Evolutionary conservation across 64 coral and sea anemone species (phyloP).

Genomic region (Exaiptasia diaphana): DNA sequence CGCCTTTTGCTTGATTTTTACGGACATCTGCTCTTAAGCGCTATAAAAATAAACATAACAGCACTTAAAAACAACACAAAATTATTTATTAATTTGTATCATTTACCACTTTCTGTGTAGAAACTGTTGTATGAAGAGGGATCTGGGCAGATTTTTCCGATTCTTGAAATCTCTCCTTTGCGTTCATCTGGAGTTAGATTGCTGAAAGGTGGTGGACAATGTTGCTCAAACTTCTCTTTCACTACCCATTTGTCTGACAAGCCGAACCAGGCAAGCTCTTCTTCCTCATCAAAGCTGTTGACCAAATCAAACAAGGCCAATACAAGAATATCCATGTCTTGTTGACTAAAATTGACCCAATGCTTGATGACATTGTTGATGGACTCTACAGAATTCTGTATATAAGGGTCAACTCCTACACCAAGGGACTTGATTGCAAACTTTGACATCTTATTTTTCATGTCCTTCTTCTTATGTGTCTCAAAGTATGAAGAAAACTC

Average conservation of each 20-base stretch:
- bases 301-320: slow-evolving; percentile 33
- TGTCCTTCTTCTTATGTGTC: not conserved
- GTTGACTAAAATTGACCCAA: slow-evolving; percentile 31
- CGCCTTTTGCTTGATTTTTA: too few relatives aligned
- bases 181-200: slow-evolving; percentile 35
- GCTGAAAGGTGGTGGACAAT: slow-evolving; percentile 5
- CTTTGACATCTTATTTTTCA: slow-evolving; percentile 17
- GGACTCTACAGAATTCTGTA: slow-evolving; percentile 29
- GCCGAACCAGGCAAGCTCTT: slow-evolving; percentile 30
- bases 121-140: slow-evolving; percentile 51
- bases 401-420: slow-evolving; percentile 28
- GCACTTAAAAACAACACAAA: too few relatives aligned
- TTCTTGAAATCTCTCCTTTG: slow-evolving; percentile 17
- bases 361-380: slow-evolving; percentile 50
- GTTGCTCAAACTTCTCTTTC: not conserved
- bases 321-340: slow-evolving; percentile 36
- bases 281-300: slow-evolving; percentile 3
- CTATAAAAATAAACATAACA: too few relatives aligned
- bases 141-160: slow-evolving; percentile 45
- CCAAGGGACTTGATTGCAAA: slow-evolving; percentile 27
- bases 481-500: slow-evolving; percentile 5
- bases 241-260: slow-evolving; percentile 55
- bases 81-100: too few relatives aligned
- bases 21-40: too few relatives aligned
- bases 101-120: too few relatives aligned